Evolutionary conservation across 2,797 vertebrate genomes (phyloP), one percentile per base, ranked within the genome.

Genomic region (Phoebastria nigripes): DNA sequence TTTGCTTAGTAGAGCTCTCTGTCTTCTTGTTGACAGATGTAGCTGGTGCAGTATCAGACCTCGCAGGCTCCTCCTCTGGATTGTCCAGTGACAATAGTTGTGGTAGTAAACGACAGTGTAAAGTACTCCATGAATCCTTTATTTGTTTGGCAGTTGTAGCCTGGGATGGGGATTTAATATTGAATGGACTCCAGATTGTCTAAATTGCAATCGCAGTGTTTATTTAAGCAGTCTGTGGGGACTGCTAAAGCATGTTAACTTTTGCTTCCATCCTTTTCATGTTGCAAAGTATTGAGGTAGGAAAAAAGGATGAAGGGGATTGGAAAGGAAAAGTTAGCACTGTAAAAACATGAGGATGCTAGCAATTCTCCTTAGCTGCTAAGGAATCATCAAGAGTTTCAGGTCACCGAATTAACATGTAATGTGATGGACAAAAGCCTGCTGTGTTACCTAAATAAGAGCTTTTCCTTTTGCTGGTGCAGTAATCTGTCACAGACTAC

Each of bases 141-240:
- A 96, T 97, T 98, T 98, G 93, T 97, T 90, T 94, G 95, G 96
- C 96, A 91, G 96, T 95, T 96, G 95, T 96, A 95, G 92, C 88
- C 93, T 74, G 90, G 94, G 93, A 95, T 94, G 90, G 93, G 94
- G 95, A 97, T 97, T 98, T 97, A 93, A 94, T 97, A 93, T 90
- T 96, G 97, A 97, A 97, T 97, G 95, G 96, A 97, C 97, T 98
- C 97, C 97, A 97, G 96, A 97, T 96, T 97, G 96, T 96, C 97
- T 98, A 97, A 97, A 97, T 97, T 96, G 95, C 97, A 95, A 96
- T 97, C 70, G 22, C 94, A 83, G 96, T 97, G 94, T 97, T 97
- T 97, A 92, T 97, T 98, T 97, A 97, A 97, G 94, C 94, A 91
- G 97, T 62, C 96, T 93, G 82, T 61, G 85, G 96, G 95, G 97